Evolutionary conservation across 2,888 invertebrate genomes (phyloP), one percentile per base, ranked within the genome.

Genomic region (Andrena bicolor): DNA sequence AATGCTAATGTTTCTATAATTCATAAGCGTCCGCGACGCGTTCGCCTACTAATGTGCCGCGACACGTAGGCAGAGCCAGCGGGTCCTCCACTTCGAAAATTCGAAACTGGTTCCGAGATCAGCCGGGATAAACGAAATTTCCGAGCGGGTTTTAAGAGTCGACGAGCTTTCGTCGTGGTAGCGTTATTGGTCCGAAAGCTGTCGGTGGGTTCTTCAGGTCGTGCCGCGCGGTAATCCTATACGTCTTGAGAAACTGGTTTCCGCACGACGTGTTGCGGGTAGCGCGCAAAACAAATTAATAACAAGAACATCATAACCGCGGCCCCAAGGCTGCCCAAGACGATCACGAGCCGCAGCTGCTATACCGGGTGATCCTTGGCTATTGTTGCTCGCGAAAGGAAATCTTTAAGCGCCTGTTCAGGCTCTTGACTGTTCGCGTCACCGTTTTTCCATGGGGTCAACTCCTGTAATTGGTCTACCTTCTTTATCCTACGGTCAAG

Each of bases 221-320:
- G 83, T 66, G 78, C 83, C 77, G 83, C 83, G 56, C 82, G 83
- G 88, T 88, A 88, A 89, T 89, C 89, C 89, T 87, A 89, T 89
- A 88, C 85, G 89, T 88, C 89, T 88, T 87, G 83, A 87, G 86
- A 89, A 91, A 92, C 92, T 91, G 91, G 92, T 92, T 91, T 90
- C 88, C 85, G 86, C 82, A 77, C 89, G 87, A 82, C 83, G 82
- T 87, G 86, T 85, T 86, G 87, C 84, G 86, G 86, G 90, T 86
- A 86, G 90, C 87, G 90, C 85, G 89, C 91, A 91, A 91, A 92
- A 91, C 90, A 92, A 91, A 91, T 92, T 91, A 90, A 90, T 91
- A 91, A 92, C 90, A 90, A 90, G 88, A 90, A 88, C 89, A 90
- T 88, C 88, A 88, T 88, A 88, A 88, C 88, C 86, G 69, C 79